A percentile compares a stretch with the other conserved stretches of the same genome.
These are phyloP conservation scores for Dicyrtomina minuta DNA, from an alignment of 2,888 invertebrate species.

Conservation along the genomic window DNA sequence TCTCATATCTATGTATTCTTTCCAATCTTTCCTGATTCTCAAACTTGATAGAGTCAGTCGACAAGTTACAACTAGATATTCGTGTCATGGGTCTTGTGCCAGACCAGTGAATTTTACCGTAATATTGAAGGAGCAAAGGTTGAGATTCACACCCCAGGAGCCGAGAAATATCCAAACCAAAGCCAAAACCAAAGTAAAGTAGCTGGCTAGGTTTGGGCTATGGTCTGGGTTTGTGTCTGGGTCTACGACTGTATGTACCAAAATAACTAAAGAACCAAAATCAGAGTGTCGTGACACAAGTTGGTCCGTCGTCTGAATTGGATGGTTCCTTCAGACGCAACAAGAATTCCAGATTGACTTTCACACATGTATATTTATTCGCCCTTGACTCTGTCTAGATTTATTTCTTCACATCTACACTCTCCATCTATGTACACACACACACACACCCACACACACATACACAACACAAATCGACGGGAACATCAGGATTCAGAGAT, in stretches of 20 bases:
- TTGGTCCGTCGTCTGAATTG: slow-evolving; percentile 18
- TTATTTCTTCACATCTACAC: too few relatives aligned
- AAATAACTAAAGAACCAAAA: background rate
- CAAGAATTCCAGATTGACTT: slow-evolving; percentile 27
- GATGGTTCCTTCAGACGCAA: slow-evolving; percentile 14
- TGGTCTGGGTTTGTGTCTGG: background rate
- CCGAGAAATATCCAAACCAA: too few relatives aligned
- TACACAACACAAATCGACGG: background rate
- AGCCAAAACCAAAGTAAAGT: too few relatives aligned
- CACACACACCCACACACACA: background rate
- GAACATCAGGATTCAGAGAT: too few relatives aligned
- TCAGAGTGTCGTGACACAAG: slow-evolving; percentile 19
- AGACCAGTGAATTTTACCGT: too few relatives aligned
- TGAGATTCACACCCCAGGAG: too few relatives aligned
- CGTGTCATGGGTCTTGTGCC: too few relatives aligned
- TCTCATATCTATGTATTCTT: slow-evolving; percentile 6
- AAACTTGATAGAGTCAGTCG: background rate
- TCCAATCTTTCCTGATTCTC: slow-evolving; percentile 14
- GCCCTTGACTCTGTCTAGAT: background rate
- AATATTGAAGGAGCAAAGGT: too few relatives aligned
- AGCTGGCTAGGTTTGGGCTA: too few relatives aligned
- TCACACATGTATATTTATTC: background rate
- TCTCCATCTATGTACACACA: background rate
- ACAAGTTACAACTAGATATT: too few relatives aligned
- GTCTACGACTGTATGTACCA: background rate